Base-by-base conservation (phyloP, 2,888 invertebrate species). In the Copidosoma aretas region DNA sequence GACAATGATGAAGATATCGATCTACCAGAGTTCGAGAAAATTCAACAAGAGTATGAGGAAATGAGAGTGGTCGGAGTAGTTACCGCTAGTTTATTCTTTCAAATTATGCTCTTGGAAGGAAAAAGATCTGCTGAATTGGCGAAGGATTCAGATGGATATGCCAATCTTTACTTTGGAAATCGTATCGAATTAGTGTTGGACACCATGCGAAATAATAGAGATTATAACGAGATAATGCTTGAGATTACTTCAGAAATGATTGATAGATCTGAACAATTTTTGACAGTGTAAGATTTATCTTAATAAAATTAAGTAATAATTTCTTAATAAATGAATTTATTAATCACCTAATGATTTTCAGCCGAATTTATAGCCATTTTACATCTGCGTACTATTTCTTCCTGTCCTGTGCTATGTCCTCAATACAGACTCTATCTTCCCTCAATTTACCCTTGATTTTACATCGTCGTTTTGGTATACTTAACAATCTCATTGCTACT, bases 21-120 rank as follows among this genome's bases (percentile, higher is more conserved):
- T 15, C n/a, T 76, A 3, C 66, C 75, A 19, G 77, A 79, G 1
- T 74, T 80, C 22, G 77, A 82, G 41, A 82, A 81, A 49, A 77
- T 80, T 46, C 25, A 15, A 15, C 64, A 1, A 3, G 17, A 17
- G 19, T 22, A 19, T 1, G 41, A 41, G 32, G 58, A 58, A 19
- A 17, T 58, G 58, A 58, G 15, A 19, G 1, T 58, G 1, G 24
- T 58, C 19, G 41, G 58, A 10, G 4, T 22, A 4, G 39, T 58
- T 41, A 21, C 25, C 2, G 58, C 58, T 19, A 41, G 17, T 41
- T 41, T 58, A 41, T 41, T n/a, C 15, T 58, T 39, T 58, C 58
- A 19, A 8, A 41, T 15, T n/a, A 19, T n/a, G 2, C 19, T 41
- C 15, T n/a, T 41, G 41, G 41, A 58, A n/a, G n/a, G 15, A 5